phyloP scores from a whole-genome alignment of 2,888 invertebrate species.

The Orthosia cruda region DNA sequence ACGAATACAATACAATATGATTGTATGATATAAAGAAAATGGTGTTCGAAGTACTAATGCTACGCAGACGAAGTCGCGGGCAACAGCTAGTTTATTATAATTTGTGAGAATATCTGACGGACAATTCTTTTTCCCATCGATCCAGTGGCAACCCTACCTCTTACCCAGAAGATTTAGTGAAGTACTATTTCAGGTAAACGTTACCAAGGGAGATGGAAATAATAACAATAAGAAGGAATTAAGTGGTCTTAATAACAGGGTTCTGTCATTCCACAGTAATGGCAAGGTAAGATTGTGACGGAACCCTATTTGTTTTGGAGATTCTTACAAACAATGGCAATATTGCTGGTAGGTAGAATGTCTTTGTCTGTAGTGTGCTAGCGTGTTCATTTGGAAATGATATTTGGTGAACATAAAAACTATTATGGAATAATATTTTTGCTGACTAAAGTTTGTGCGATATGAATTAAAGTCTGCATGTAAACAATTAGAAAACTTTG shows the following conservation, averaged over 20 bases:
- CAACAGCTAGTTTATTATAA: too few species aligned
- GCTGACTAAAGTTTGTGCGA: not conserved
- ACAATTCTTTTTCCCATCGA: not conserved
- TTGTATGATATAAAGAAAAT: too few species aligned
- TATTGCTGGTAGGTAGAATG: constrained; percentile 3
- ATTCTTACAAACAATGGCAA: constrained; percentile 44
- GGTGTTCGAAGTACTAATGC: too few species aligned
- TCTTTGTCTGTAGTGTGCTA: constrained; percentile 1
- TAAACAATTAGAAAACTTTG: not conserved
- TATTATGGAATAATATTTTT: not conserved
- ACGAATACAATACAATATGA: too few species aligned
- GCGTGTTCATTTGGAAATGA: not conserved
- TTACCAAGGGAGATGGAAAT: constrained; percentile 62
- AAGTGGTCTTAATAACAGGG: constrained; percentile 62
- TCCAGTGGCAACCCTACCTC: constrained; percentile 50
- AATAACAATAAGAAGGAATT: constrained; percentile 69
- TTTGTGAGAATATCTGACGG: too few species aligned
- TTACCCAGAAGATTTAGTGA: constrained; percentile 58
- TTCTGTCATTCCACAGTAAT: constrained; percentile 49
- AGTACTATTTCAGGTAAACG: constrained; percentile 64
- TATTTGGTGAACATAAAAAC: not conserved
- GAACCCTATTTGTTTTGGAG: constrained; percentile 55
- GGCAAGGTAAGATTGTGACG: constrained; percentile 53
- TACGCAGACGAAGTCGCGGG: too few species aligned
- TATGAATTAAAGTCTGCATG: not conserved